Percentiles rank a stretch among this genome's conserved stretches.
These are phyloP conservation scores for Epinephelus moara DNA, from an alignment of 2,113 vertebrate genomes.

Conservation along the genomic window DNA sequence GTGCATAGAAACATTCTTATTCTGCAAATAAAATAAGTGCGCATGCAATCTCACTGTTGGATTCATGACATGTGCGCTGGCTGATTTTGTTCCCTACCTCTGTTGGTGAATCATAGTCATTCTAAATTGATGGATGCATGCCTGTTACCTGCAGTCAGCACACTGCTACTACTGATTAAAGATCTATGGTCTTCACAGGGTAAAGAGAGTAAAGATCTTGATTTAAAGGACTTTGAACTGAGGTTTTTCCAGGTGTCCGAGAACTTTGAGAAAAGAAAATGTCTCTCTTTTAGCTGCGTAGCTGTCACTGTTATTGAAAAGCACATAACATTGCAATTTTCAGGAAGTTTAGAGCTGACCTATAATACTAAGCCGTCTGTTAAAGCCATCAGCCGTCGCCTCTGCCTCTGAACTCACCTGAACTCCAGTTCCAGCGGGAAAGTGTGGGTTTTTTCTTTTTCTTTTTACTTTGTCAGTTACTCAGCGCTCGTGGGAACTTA, in stretches of 20 bases:
- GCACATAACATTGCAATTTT: background rate
- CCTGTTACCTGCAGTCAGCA: no score
- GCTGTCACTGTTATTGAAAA: background rate
- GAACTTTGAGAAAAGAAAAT: background rate
- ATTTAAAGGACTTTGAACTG: background rate
- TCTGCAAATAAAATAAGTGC: no score
- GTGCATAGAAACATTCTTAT: no score
- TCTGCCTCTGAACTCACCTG: background rate
- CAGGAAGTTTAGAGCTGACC: background rate
- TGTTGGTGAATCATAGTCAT: no score
- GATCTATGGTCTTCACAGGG: no score
- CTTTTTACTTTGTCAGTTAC: background rate
- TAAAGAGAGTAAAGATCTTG: background rate
- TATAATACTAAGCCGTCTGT: conserved; percentile 1
- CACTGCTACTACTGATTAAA: no score
- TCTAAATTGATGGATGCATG: no score
- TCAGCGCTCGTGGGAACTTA: background rate
- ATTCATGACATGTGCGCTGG: no score
- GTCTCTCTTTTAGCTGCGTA: background rate
- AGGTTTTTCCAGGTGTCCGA: background rate
- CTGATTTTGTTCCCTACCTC: no score
- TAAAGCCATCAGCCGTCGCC: conserved; percentile 29
- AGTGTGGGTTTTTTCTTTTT: conserved; percentile 23
- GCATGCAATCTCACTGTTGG: no score
- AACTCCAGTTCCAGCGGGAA: conserved; percentile 30